These are phyloP conservation scores for Probaryconus sp. DNA, from an alignment of 1,140 invertebrate species.

Conservation along the genomic window DNA sequence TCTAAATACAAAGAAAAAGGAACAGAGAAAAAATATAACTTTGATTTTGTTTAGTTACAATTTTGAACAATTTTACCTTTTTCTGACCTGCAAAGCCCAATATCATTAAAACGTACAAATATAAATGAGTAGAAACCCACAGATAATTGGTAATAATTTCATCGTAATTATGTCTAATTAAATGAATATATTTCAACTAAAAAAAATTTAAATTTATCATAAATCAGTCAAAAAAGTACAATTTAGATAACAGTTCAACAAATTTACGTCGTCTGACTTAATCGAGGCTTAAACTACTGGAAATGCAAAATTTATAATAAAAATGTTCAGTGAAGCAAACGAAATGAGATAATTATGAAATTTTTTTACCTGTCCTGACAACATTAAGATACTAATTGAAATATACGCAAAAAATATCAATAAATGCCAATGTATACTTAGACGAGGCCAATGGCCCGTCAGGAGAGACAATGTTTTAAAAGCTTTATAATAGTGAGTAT, in stretches of 20 bases:
- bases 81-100: conserved; percentile 1
- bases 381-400: conserved; percentile 10
- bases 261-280: too few species aligned
- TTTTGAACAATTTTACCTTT: conserved; percentile 5
- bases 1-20: conserved; percentile 12
- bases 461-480: conserved; percentile 13
- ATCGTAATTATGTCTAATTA: conserved; percentile 20
- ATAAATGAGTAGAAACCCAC: conserved; percentile 14
- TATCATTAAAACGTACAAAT: not conserved
- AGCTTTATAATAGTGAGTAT: conserved; percentile 9
- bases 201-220: too few species aligned
- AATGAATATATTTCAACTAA: conserved; percentile 13
- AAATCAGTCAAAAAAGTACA: too few species aligned
- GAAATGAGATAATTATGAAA: too few species aligned
- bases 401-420: conserved; percentile 6
- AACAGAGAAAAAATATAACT: too few species aligned
- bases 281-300: too few species aligned
- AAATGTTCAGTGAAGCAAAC: too few species aligned
- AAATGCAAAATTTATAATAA: not conserved
- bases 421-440: conserved; percentile 4
- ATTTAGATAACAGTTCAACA: too few species aligned
- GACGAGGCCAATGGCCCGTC: conserved; percentile 20
- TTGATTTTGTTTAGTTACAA: too few species aligned
- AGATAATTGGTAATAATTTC: conserved; percentile 19
- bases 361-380: conserved; percentile 15